phyloP scores from a whole-genome alignment of 2,888 invertebrate species.

The Lymantria dispar region DNA sequence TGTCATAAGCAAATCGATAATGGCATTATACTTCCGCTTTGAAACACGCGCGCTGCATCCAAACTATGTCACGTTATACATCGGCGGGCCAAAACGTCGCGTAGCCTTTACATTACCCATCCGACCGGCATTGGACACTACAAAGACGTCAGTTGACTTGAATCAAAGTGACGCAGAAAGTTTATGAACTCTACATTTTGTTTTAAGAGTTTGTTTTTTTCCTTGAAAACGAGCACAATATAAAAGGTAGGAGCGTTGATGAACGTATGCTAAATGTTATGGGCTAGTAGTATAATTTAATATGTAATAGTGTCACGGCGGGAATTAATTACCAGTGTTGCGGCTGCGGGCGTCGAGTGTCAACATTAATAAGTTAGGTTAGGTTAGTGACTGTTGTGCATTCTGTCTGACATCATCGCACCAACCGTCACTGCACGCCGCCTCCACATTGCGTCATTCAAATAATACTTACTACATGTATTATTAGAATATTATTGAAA shows the following conservation, averaged over 20 bases:
- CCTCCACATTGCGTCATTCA: slow-evolving; percentile 17
- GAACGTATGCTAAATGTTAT: not conserved
- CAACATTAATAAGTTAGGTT: slow-evolving; percentile 29
- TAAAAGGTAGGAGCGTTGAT: not conserved
- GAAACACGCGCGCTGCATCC: slow-evolving; percentile 73
- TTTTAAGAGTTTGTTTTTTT: slow-evolving; percentile 9
- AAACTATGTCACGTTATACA: slow-evolving; percentile 61
- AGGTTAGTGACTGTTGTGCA: slow-evolving; percentile 38
- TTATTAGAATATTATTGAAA: slow-evolving; percentile 8
- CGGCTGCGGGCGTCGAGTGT: slow-evolving; percentile 6
- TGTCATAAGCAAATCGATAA: slow-evolving; percentile 81
- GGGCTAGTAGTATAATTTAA: slow-evolving; percentile 3
- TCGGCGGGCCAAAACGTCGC: slow-evolving; percentile 16
- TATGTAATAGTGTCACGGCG: slow-evolving; percentile 13
- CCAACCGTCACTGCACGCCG: slow-evolving; percentile 20
- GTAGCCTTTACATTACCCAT: slow-evolving; percentile 6
- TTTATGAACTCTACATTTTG: slow-evolving; percentile 23
- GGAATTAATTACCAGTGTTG: slow-evolving; percentile 9
- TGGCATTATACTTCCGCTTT: slow-evolving; percentile 79
- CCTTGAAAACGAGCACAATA: not conserved
- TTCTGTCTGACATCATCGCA: slow-evolving; percentile 27
- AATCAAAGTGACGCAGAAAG: slow-evolving; percentile 17
- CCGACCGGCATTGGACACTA: slow-evolving; percentile 11
- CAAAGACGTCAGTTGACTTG: slow-evolving; percentile 15
- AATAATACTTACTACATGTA: slow-evolving; percentile 8